A percentile compares a stretch with the other conserved stretches of the same genome.
phyloP scores from a whole-genome alignment of 2,797 vertebrate genomes.

The Coracias cyanogaster region DNA sequence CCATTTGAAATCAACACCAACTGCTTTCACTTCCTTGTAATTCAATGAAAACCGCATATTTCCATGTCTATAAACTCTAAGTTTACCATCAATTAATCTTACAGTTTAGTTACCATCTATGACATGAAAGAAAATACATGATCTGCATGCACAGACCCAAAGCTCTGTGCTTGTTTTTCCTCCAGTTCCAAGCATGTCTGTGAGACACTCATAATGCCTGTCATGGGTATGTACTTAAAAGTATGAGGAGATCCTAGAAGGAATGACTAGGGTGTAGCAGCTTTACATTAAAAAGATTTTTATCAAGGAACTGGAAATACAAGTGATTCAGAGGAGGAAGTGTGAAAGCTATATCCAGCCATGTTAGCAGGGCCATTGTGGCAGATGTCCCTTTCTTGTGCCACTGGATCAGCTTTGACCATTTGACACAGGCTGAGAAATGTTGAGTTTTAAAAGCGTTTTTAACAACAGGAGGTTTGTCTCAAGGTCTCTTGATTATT shows the following conservation, averaged over 20 bases:
- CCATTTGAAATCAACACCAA: not conserved
- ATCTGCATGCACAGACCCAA: not conserved
- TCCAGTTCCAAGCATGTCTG: not conserved
- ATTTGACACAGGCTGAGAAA: not conserved
- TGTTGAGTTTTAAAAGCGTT: not conserved
- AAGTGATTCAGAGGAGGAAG: not conserved
- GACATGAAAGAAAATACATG: not conserved
- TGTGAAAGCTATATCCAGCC: fast-evolving
- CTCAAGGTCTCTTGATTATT: not conserved
- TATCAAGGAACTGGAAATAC: not conserved
- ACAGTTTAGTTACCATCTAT: not conserved
- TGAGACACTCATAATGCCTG: not conserved
- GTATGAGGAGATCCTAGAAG: not conserved
- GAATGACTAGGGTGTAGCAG: not conserved
- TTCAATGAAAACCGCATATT: not conserved
- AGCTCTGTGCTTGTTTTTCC: not conserved
- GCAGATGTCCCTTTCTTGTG: not conserved
- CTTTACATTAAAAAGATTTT: not conserved
- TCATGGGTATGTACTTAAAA: not conserved
- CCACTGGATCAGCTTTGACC: not conserved
- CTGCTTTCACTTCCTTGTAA: not conserved
- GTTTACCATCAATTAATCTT: conserved; percentile 53
- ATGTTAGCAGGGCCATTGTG: not conserved
- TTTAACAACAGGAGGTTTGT: not conserved
- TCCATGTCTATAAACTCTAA: not conserved